Percentiles rank a stretch among this genome's conserved stretches.
These are phyloP conservation scores for Stenodera caucasica DNA, from an alignment of 2,888 invertebrate genomes.

Conservation along the genomic window DNA sequence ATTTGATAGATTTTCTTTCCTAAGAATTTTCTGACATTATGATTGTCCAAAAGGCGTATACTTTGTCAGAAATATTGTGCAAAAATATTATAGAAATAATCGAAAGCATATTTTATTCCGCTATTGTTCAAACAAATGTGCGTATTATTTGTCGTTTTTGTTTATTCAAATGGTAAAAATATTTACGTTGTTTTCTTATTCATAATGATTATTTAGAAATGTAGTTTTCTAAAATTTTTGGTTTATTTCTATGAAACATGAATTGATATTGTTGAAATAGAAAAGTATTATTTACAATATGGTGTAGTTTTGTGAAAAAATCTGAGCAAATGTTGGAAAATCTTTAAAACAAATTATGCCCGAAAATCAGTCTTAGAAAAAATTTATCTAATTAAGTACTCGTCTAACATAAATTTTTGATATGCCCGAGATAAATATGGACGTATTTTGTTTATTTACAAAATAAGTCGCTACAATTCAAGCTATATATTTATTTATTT, in stretches of 20 bases:
- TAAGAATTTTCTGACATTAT: constrained; percentile 41
- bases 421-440: constrained; percentile 30
- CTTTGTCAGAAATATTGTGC: constrained; percentile 29
- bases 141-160: background rate
- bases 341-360: constrained; percentile 9
- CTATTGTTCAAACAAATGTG: no score
- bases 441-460: constrained; percentile 26
- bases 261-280: background rate
- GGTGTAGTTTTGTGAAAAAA: background rate
- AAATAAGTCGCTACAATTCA: constrained; percentile 14
- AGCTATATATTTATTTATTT: no score
- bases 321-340: background rate
- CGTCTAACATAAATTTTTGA: constrained; percentile 21
- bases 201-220: no score
- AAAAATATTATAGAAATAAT: no score
- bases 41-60: constrained; percentile 52
- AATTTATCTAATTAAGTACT: constrained; percentile 8
- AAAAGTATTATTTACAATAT: constrained; percentile 4
- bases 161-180: background rate
- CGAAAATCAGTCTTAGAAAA: constrained; percentile 34
- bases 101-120: no score
- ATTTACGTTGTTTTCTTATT: background rate
- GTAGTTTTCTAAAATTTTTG: no score
- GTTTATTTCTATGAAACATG: no score
- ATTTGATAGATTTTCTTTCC: no score